These are phyloP conservation scores for Cephalopachus bancanus DNA, from an alignment of 2,797 vertebrate genomes.

Conservation along the genomic window DNA sequence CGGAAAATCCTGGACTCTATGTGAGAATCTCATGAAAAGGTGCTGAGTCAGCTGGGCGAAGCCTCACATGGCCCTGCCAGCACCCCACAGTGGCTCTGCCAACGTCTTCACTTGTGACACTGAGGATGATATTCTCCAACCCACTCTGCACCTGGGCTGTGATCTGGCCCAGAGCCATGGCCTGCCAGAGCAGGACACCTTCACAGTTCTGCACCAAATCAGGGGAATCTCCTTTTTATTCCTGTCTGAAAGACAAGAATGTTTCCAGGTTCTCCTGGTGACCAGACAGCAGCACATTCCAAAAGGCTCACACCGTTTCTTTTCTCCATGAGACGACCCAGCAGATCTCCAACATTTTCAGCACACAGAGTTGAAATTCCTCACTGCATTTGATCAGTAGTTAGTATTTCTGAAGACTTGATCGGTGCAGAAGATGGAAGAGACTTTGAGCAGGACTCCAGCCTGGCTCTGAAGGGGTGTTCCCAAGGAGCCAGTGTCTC, in stretches of 20 bases:
- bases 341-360: conserved; percentile 78
- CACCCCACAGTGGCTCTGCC: too few relatives aligned
- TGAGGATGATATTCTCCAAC: background rate
- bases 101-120: background rate
- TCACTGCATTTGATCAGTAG: conserved; percentile 73
- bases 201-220: background rate
- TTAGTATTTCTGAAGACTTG: conserved; percentile 61
- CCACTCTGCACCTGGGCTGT: background rate
- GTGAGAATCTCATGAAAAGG: background rate
- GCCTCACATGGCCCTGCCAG: background rate
- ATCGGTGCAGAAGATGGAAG: conserved; percentile 3
- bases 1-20: background rate
- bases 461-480: conserved; percentile 73
- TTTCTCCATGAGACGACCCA: conserved; percentile 62
- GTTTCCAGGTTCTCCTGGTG: conserved; percentile 74
- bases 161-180: background rate
- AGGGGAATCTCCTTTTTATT: background rate
- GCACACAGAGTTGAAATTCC: conserved; percentile 75
- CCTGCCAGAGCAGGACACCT: background rate
- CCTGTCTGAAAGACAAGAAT: conserved; percentile 71
- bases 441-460: background rate
- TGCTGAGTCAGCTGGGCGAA: background rate
- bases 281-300: conserved; percentile 24
- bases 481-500: conserved; percentile 72
- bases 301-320: conserved; percentile 53